These are phyloP conservation scores for Rhabdophis nuchalis DNA, from an alignment of 2,797 vertebrate species.

Conservation along the genomic window DNA sequence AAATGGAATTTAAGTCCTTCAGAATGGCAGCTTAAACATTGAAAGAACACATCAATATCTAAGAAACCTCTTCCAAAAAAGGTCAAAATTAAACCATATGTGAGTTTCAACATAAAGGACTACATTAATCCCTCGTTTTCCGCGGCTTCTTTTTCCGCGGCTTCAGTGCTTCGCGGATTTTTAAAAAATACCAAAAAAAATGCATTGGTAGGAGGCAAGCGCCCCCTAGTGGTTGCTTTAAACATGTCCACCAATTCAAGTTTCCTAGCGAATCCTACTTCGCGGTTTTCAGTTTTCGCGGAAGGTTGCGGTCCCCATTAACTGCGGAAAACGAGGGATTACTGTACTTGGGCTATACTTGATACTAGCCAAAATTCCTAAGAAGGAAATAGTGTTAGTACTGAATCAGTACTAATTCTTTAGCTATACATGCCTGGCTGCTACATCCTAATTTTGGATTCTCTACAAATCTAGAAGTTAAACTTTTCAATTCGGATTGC, in stretches of 20 bases:
- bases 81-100: too few species aligned
- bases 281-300: too few species aligned
- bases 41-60: neutral
- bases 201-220: too few species aligned
- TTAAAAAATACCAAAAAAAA: too few species aligned
- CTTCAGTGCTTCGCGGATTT: too few species aligned
- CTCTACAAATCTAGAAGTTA: neutral
- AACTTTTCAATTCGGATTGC: neutral
- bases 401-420: neutral
- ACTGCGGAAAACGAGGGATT: too few species aligned
- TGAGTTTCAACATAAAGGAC: neutral
- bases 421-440: neutral
- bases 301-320: too few species aligned
- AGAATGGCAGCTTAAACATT: neutral
- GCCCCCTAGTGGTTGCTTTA: too few species aligned
- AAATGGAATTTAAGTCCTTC: neutral
- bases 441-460: neutral
- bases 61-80: neutral
- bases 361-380: neutral
- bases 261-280: too few species aligned
- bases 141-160: too few species aligned
- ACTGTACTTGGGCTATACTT: neutral
- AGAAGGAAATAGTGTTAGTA: neutral
- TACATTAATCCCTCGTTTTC: too few species aligned
- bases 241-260: too few species aligned